Percentiles rank a stretch among this genome's conserved stretches.
These are phyloP conservation scores for Cyphomyrus discorhynchus DNA, from an alignment of 2,113 vertebrate genomes.

Conservation along the genomic window DNA sequence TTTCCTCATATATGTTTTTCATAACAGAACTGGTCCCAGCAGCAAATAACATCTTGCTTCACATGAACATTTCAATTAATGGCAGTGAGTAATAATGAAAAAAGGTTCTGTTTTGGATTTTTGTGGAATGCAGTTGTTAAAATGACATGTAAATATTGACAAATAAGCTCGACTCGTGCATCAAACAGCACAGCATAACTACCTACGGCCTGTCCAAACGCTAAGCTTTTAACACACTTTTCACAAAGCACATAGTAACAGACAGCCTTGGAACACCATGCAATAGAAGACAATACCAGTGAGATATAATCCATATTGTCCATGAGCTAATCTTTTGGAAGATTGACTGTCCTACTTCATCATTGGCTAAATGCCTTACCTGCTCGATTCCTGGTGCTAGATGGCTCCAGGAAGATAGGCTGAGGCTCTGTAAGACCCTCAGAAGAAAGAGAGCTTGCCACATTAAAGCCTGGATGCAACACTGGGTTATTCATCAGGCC, in stretches of 20 bases:
- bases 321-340: not conserved
- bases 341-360: not conserved
- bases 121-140: not conserved
- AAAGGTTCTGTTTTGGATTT: not conserved
- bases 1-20: not conserved
- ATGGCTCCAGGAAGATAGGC: constrained; percentile 67
- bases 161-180: not conserved
- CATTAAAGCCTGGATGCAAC: constrained; percentile 63
- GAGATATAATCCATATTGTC: not conserved
- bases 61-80: not conserved
- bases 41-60: not conserved
- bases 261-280: not conserved
- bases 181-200: not conserved
- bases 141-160: not conserved
- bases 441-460: constrained; percentile 64
- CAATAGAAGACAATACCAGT: not conserved
- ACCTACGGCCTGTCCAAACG: not conserved
- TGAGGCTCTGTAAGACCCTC: constrained; percentile 70
- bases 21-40: not conserved
- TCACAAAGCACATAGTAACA: not conserved
- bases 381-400: constrained; percentile 57
- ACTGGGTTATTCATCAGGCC: constrained; percentile 61
- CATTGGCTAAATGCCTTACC: constrained; percentile 52
- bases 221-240: not conserved
- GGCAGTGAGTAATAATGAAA: not conserved